These are phyloP conservation scores for Archips crataeganus DNA, from an alignment of 2,888 invertebrate species.

Conservation along the genomic window DNA sequence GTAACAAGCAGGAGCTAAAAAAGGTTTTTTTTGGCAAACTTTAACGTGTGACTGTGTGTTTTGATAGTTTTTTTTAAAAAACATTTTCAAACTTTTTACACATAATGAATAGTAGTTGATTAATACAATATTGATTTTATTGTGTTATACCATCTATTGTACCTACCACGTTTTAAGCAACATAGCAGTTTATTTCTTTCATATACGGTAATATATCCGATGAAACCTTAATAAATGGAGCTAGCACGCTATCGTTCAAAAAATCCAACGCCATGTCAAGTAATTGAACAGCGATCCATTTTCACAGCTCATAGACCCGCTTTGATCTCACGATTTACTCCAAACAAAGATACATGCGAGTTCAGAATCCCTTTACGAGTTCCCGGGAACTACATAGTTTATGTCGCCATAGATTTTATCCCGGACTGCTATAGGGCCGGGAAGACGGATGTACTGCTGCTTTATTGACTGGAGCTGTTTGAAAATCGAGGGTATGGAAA, in stretches of 20 bases:
- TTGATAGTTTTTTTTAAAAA: too few species aligned
- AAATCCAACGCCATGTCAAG: slow-evolving; percentile 5
- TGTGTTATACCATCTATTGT: too few species aligned
- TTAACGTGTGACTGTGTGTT: too few species aligned
- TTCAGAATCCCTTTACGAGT: slow-evolving; percentile 58
- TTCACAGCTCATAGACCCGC: slow-evolving; percentile 46
- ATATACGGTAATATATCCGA: background rate
- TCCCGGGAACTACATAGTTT: slow-evolving; percentile 50
- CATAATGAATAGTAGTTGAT: too few species aligned
- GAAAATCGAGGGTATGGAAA: slow-evolving; percentile 36
- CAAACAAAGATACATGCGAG: slow-evolving; percentile 62
- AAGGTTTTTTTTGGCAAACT: too few species aligned
- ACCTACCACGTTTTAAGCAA: background rate
- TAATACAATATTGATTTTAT: too few species aligned
- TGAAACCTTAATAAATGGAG: background rate
- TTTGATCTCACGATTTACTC: slow-evolving; percentile 51
- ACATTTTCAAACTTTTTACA: too few species aligned
- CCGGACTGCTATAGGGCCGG: slow-evolving; percentile 43
- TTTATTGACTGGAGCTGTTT: slow-evolving; percentile 39
- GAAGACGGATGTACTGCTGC: slow-evolving; percentile 52
- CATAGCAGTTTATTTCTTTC: background rate
- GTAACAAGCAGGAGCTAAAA: too few species aligned
- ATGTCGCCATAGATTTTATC: slow-evolving; percentile 61
- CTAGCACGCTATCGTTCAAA: background rate
- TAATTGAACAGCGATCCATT: slow-evolving; percentile 39